Percentiles rank a stretch among this genome's conserved stretches.
Evolutionary conservation across 2,113 vertebrate species (phyloP).

Genomic region (Platichthys flesus): DNA sequence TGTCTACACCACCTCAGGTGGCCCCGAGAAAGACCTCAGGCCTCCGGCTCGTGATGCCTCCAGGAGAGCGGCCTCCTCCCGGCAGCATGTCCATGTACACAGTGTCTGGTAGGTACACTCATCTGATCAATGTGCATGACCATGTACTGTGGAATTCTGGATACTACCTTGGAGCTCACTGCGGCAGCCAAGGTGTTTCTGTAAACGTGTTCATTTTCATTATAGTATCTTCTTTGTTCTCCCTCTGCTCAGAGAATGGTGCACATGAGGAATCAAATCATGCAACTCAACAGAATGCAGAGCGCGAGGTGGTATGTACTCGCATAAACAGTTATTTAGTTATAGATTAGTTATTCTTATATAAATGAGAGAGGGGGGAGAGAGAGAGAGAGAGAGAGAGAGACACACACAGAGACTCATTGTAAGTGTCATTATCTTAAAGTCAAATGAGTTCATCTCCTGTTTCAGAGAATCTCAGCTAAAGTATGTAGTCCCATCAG

Average conservation of each 20-base stretch:
- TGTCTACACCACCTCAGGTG: constrained; percentile 55
- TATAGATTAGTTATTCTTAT: neutral
- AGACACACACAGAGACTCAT: neutral
- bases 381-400: neutral
- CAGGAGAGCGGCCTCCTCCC: constrained; percentile 20
- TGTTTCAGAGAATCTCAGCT: neutral
- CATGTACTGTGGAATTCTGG: neutral
- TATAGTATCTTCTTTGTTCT: neutral
- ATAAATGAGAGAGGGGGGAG: neutral
- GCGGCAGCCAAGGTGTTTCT: neutral
- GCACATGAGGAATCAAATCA: constrained; percentile 10
- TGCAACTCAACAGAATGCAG: constrained; percentile 49
- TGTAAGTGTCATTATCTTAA: neutral
- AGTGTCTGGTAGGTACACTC: constrained; percentile 35
- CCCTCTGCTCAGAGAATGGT: constrained; percentile 66
- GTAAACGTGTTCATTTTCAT: neutral
- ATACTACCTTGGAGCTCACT: no score
- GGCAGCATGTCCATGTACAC: neutral
- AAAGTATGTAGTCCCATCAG: neutral
- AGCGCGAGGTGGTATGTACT: constrained; percentile 82
- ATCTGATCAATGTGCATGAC: neutral
- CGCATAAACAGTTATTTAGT: neutral
- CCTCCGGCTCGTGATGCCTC: constrained; percentile 47
- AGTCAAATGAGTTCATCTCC: neutral
- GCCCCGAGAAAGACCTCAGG: constrained; percentile 53